A percentile compares a stretch with the other conserved stretches of the same genome.
Evolutionary conservation across 2,797 vertebrate species (phyloP).

Genomic region (Channallabes apus): DNA sequence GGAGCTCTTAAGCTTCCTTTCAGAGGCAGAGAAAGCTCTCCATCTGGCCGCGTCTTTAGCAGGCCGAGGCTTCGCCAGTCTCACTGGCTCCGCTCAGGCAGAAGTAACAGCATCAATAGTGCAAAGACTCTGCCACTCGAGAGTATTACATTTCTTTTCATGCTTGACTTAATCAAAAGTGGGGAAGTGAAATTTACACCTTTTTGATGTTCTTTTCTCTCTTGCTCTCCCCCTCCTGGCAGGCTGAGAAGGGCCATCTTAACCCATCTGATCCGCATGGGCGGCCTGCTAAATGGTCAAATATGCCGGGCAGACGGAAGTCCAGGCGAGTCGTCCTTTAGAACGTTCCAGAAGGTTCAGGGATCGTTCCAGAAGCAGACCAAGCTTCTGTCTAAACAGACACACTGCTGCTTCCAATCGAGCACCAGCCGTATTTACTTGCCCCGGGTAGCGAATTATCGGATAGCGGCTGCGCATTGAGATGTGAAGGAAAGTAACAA

Average conservation of each 20-base stretch:
- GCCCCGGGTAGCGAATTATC: constrained; percentile 35
- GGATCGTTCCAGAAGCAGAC: constrained; percentile 67
- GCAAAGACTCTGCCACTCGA: constrained; percentile 99
- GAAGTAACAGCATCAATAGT: constrained; percentile 99
- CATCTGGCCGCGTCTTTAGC: constrained; percentile 99
- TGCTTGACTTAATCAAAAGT: constrained; percentile 99
- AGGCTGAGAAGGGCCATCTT: constrained; percentile 98
- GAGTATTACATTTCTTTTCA: constrained; percentile 99
- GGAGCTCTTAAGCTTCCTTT: constrained; percentile 99
- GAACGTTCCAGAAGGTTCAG: constrained; percentile 70
- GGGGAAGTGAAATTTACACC: constrained; percentile 99
- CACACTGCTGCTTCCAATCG: constrained; percentile 11
- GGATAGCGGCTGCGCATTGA: constrained; percentile 25
- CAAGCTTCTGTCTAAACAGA: constrained; percentile 71
- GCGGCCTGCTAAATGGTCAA: constrained; percentile 96
- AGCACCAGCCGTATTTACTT: constrained; percentile 29
- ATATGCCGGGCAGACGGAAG: constrained; percentile 98
- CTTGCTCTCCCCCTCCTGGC: constrained; percentile 77
- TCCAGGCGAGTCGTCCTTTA: constrained; percentile 77
- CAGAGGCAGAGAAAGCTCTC: constrained; percentile 95
- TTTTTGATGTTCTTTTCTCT: constrained; percentile 99
- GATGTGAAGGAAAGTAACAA: constrained; percentile 13
- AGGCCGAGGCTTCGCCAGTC: constrained; percentile 89
- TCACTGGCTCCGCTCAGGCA: constrained; percentile 99
- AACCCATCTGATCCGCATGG: constrained; percentile 99